Evolutionary conservation across 2,797 vertebrate genomes (phyloP).

Genomic region (Oreonectes daqikongensis): DNA sequence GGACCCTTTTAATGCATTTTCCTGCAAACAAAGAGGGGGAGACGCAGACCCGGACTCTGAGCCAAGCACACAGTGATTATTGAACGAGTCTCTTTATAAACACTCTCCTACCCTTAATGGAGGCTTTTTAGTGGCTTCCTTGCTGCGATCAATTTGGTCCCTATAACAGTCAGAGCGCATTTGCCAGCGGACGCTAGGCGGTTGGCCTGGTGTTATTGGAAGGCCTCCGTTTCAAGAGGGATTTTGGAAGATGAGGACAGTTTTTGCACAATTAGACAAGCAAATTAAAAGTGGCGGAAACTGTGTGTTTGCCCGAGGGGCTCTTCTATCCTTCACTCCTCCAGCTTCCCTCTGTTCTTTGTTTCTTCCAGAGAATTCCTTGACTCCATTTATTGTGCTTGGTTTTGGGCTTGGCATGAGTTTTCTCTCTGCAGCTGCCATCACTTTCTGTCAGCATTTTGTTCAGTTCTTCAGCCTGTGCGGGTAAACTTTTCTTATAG

Average conservation of each 20-base stretch:
- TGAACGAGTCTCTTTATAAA: conserved; percentile 56
- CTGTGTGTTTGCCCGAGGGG: conserved; percentile 67
- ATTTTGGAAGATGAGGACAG: conserved; percentile 64
- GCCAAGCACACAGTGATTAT: conserved; percentile 68
- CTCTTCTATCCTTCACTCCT: conserved; percentile 54
- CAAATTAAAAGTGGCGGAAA: conserved; percentile 77
- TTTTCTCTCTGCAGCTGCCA: conserved; percentile 24
- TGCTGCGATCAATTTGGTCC: conserved; percentile 61
- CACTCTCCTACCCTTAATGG: conserved; percentile 56
- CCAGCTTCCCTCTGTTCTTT: conserved; percentile 33
- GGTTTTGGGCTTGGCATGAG: conserved; percentile 31
- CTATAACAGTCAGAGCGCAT: conserved; percentile 71
- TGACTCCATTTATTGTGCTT: conserved; percentile 43
- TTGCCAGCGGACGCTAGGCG: conserved; percentile 55
- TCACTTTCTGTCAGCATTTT: conserved; percentile 47
- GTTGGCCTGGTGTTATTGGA: conserved; percentile 56
- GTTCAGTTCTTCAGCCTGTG: conserved; percentile 42
- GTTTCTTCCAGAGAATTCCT: conserved; percentile 40
- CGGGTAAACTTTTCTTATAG: conserved; percentile 53
- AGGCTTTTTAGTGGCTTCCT: conserved; percentile 56
- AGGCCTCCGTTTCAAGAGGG: conserved; percentile 68
- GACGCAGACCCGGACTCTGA: conserved; percentile 59
- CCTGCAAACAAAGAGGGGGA: conserved; percentile 63
- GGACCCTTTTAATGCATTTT: conserved; percentile 56
- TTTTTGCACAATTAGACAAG: conserved; percentile 78